phyloP scores from a whole-genome alignment of 2,888 invertebrate species.

The Stenotaenia linearis region DNA sequence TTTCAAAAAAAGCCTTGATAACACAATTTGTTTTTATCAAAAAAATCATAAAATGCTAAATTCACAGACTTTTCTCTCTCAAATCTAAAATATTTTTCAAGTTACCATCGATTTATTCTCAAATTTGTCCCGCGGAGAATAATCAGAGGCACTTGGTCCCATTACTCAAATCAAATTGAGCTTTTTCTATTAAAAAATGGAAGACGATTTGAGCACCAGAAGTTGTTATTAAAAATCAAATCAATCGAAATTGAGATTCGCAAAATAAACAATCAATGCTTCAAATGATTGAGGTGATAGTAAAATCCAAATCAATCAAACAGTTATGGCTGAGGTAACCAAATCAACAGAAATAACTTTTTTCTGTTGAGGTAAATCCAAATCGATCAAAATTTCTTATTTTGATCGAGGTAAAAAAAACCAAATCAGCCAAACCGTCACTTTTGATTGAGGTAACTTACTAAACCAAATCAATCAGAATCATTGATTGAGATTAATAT shows the following conservation, averaged over 20 bases:
- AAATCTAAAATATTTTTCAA: neutral
- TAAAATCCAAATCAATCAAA: conserved; percentile 1
- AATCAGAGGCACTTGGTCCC: conserved; percentile 17
- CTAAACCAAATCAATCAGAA: neutral
- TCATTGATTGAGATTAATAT: neutral
- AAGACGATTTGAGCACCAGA: conserved; percentile 8
- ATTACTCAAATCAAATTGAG: neutral
- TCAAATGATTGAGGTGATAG: neutral
- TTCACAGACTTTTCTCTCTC: too few relatives aligned
- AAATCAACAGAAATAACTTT: neutral
- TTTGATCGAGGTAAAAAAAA: neutral
- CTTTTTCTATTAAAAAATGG: neutral
- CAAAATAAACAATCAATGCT: neutral
- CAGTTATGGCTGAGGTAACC: neutral
- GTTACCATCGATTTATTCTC: conserved; percentile 19
- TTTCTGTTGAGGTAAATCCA: neutral
- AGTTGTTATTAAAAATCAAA: neutral
- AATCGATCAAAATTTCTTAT: neutral
- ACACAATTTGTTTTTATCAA: neutral
- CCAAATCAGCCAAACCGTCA: neutral
- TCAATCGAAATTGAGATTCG: neutral
- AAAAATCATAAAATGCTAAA: neutral
- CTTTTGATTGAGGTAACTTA: neutral
- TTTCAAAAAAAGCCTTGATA: neutral
- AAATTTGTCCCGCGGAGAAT: conserved; percentile 12